phyloP scores from a whole-genome alignment of 2,113 vertebrate species.

The Sterrhoptilus dennistouni region DNA sequence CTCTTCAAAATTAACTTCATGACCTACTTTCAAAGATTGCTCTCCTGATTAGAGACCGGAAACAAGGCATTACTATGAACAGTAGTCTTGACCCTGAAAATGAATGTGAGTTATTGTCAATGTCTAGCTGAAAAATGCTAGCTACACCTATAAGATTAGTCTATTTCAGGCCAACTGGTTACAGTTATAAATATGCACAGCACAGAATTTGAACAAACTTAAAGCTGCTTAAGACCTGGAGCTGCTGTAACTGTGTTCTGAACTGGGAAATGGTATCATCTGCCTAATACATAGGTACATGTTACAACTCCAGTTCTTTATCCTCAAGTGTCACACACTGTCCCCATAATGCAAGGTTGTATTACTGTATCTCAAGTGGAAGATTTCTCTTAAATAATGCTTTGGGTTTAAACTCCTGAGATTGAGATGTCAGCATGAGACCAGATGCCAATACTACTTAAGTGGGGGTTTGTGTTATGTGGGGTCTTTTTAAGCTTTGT shows the following conservation, averaged over 20 bases:
- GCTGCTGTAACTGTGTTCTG: neutral
- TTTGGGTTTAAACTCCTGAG: constrained; percentile 17
- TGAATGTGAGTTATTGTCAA: neutral
- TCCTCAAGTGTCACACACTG: neutral
- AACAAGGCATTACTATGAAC: neutral
- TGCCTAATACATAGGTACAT: neutral
- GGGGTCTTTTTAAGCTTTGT: constrained; percentile 30
- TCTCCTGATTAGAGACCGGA: neutral
- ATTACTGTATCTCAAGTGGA: constrained; percentile 19
- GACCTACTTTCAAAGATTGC: neutral
- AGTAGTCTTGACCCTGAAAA: neutral
- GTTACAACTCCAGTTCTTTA: neutral
- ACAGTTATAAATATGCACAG: neutral
- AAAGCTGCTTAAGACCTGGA: neutral
- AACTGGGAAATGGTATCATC: constrained; percentile 3
- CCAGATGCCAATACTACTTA: constrained; percentile 32
- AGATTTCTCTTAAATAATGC: constrained; percentile 1
- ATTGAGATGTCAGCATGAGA: neutral
- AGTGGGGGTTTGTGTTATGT: neutral
- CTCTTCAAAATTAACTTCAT: neutral
- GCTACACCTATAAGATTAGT: neutral
- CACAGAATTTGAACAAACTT: constrained; percentile 16
- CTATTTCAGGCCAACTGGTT: neutral
- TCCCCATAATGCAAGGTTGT: neutral
- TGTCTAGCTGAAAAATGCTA: neutral